Base-by-base conservation (phyloP, 2,888 invertebrate species). In the Chironomus tentans region DNA sequence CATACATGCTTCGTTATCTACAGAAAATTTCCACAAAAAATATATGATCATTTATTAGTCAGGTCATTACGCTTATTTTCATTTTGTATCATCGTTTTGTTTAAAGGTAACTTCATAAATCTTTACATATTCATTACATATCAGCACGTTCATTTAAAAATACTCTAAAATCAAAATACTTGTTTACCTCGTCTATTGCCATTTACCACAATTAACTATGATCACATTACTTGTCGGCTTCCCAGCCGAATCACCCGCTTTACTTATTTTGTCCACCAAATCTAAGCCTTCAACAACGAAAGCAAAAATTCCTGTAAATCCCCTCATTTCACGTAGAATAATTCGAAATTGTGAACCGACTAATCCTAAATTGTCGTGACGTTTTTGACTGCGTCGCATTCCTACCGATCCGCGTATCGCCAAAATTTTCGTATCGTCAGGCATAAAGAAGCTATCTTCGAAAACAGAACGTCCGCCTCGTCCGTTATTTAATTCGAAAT, bases 271-370 rank as follows among this genome's bases (percentile, higher is more conserved):
- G 82, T 92, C 92, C 77, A 92, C 89, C 80, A 92, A 85, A 80
- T 92, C 92, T 78, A 93, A 85, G 18, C 92, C 92, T 80, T 92
- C 92, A 79, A 92, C 88, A 13, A 93, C 92, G 83, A 89, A 90
- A 48, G 90, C 93, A 82, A 93, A 93, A 78, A 93, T 92, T 62
- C 91, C 92, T 4, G 92, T 92, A 83, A 93, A 93, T 65, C 91
- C 91, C 78, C 92, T 87, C 91, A 92, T 92, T 82, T 93, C 92
- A 79, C 91, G 90, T 80, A 93, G 84, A 79, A 93, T 91, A 78
- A 93, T 89, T 78, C 93, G 89, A 84, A 93, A 93, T 83, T 93
- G 93, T 77, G 92, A 92, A 24, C 92, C 93, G n/a, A 93, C 92
- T 87, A 92, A 88, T 71, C 92, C 92, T 79, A 90, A 85, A 80